Percentiles rank a stretch among this genome's conserved stretches.
phyloP scores from a whole-genome alignment of 2,113 vertebrate genomes.

The Apteryx owenii region DNA sequence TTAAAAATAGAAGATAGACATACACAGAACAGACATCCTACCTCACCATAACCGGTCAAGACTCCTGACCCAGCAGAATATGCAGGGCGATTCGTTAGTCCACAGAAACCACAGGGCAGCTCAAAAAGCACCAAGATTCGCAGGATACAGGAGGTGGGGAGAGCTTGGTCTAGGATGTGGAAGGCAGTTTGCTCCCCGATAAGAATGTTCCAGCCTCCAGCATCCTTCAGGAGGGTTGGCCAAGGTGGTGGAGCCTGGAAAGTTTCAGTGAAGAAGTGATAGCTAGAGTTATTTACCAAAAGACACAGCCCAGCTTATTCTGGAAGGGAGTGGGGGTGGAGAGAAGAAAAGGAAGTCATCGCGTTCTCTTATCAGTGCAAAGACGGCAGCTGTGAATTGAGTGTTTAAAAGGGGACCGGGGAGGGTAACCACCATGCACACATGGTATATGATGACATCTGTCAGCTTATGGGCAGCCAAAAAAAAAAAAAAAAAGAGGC shows the following conservation, averaged over 20 bases:
- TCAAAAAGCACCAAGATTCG: conserved; percentile 53
- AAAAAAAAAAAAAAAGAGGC: not conserved
- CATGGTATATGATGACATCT: not conserved
- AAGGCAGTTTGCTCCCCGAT: conserved; percentile 49
- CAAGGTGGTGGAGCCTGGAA: conserved; percentile 8
- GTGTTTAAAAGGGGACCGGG: not conserved
- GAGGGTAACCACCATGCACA: not conserved
- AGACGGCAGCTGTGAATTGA: conserved; percentile 16
- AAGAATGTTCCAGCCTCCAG: conserved; percentile 72
- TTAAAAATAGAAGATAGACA: not conserved
- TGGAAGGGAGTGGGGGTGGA: conserved; percentile 32
- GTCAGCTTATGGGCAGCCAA: not conserved
- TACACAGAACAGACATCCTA: conserved; percentile 62
- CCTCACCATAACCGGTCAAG: conserved; percentile 84
- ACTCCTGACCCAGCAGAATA: conserved; percentile 61
- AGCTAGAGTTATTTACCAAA: not conserved
- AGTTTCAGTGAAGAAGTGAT: not conserved
- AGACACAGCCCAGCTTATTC: not conserved
- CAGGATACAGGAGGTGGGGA: conserved; percentile 19
- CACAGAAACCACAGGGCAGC: conserved; percentile 67
- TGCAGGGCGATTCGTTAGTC: conserved; percentile 72
- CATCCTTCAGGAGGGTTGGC: conserved; percentile 49
- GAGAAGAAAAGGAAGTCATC: conserved; percentile 62
- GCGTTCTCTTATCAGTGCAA: conserved; percentile 27
- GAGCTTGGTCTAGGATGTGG: not conserved